Evolutionary conservation across 1,140 invertebrate species (phyloP).

Genomic region (Globodera rostochiensis): DNA sequence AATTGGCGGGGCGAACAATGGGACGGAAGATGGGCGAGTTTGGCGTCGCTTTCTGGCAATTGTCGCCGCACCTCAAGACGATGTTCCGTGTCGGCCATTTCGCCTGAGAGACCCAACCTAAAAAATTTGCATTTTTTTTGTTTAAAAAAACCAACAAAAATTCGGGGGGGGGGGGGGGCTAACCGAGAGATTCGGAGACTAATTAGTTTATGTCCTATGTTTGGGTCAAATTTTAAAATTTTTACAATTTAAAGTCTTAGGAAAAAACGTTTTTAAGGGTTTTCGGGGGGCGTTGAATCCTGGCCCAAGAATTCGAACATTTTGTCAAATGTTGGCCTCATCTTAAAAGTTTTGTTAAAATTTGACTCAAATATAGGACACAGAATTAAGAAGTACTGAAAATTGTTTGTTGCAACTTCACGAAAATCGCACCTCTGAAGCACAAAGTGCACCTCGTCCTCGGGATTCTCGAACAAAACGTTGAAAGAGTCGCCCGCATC

Average conservation of each 20-base stretch:
- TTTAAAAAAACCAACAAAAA: slow-evolving; percentile 5
- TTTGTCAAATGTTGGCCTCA: neutral
- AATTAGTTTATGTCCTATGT: too few relatives aligned
- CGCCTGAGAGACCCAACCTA: neutral
- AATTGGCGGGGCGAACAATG: neutral
- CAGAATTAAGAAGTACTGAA: neutral
- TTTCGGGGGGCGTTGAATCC: neutral
- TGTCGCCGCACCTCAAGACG: neutral
- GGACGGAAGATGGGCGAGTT: neutral
- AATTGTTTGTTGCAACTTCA: neutral
- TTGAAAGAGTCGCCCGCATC: slow-evolving; percentile 41
- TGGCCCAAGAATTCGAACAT: neutral
- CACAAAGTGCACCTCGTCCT: slow-evolving; percentile 30
- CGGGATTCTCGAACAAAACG: slow-evolving; percentile 38
- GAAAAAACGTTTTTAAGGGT: neutral
- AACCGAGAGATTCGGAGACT: too few relatives aligned
- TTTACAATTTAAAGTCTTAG: too few relatives aligned
- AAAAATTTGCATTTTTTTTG: slow-evolving; percentile 13
- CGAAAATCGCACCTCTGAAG: slow-evolving; percentile 22
- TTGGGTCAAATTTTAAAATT: too few relatives aligned
- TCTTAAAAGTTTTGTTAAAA: neutral
- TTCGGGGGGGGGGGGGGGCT: too few relatives aligned
- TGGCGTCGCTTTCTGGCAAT: neutral
- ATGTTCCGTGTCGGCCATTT: neutral
- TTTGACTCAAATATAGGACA: neutral